These are phyloP conservation scores for Xanthorhoe designata DNA, from an alignment of 2,888 invertebrate species.

Conservation along the genomic window DNA sequence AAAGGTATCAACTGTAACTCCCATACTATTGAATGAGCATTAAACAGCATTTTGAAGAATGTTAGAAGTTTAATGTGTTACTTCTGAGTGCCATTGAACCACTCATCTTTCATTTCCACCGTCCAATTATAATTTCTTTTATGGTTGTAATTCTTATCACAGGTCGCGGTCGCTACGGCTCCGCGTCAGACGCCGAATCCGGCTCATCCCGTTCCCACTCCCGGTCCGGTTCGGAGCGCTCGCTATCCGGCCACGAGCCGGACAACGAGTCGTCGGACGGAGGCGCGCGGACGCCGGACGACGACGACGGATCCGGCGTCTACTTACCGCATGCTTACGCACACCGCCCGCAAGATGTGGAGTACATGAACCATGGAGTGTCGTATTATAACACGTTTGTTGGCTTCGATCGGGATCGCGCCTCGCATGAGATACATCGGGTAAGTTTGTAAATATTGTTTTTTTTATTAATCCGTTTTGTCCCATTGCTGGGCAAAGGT, in stretches of 20 bases:
- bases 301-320: constrained; percentile 87
- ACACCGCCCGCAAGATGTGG: constrained; percentile 69
- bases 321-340: constrained; percentile 88
- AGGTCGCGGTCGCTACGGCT: constrained; percentile 89
- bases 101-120: too few relatives aligned
- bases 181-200: constrained; percentile 85
- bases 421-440: constrained; percentile 78
- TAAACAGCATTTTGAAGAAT: too few relatives aligned
- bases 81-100: too few relatives aligned
- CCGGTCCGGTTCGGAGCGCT: constrained; percentile 86
- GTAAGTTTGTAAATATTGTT: constrained; percentile 53
- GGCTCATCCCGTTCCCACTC: constrained; percentile 93
- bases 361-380: constrained; percentile 85
- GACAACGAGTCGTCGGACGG: constrained; percentile 92
- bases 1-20: too few relatives aligned
- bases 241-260: constrained; percentile 90
- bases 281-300: constrained; percentile 88
- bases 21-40: too few relatives aligned
- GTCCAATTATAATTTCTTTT: not conserved
- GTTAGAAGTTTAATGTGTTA: too few relatives aligned
- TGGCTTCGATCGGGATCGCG: constrained; percentile 83
- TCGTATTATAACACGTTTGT: constrained; percentile 87
- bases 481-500: too few relatives aligned
- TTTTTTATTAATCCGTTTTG: not conserved
- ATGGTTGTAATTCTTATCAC: constrained; percentile 32